phyloP scores from a whole-genome alignment of 2,113 vertebrate species.

The Tringa solitaria region DNA sequence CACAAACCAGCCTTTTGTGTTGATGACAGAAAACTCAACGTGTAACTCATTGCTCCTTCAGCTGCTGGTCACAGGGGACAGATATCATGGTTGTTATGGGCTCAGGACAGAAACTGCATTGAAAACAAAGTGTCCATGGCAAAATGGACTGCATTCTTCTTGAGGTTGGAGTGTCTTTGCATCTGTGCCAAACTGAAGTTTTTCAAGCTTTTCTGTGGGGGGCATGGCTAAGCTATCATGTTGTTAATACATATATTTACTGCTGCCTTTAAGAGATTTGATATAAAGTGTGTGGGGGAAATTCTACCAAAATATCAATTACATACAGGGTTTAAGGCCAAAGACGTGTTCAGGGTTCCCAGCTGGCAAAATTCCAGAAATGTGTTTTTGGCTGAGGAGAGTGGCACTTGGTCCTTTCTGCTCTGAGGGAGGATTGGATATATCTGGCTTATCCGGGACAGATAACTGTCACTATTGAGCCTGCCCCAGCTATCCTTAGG shows the following conservation, averaged over 20 bases:
- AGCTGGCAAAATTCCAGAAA: background rate
- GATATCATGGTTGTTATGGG: background rate
- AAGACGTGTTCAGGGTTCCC: background rate
- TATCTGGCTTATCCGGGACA: background rate
- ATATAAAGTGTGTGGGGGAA: background rate
- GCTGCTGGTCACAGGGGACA: background rate
- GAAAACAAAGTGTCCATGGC: background rate
- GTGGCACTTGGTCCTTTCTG: background rate
- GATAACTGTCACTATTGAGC: background rate
- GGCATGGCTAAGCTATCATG: rapidly evolving
- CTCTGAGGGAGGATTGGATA: background rate
- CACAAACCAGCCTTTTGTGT: rapidly evolving
- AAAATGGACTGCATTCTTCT: background rate
- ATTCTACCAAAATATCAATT: background rate
- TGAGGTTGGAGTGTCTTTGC: background rate
- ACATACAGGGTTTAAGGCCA: background rate
- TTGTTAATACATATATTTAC: background rate
- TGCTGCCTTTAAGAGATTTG: background rate
- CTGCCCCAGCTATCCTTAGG: background rate
- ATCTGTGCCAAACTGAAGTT: background rate
- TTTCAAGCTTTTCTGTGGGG: rapidly evolving
- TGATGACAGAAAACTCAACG: background rate
- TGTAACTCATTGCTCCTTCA: background rate
- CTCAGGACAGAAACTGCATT: background rate
- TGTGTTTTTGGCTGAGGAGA: background rate